phyloP scores from a whole-genome alignment of 2,113 vertebrate genomes.

The Corydoras sp. region DNA sequence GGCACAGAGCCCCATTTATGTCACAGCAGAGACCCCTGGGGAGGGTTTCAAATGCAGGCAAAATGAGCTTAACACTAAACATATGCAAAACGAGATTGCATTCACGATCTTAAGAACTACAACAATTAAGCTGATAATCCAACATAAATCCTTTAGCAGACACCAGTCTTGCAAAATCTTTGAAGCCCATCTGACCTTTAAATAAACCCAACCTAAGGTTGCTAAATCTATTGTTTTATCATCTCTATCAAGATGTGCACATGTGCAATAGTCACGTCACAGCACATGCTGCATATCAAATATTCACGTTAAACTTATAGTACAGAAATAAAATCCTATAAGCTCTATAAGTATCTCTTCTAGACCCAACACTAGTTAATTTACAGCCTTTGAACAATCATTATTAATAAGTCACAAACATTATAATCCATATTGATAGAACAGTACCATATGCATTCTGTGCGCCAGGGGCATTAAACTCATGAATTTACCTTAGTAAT shows the following conservation, averaged over 20 bases:
- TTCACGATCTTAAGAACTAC: conserved; percentile 11
- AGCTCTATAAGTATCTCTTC: too few relatives aligned
- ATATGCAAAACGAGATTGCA: conserved; percentile 38
- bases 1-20: conserved; percentile 33
- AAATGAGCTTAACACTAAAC: conserved; percentile 35
- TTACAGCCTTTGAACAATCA: too few relatives aligned
- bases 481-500: too few relatives aligned
- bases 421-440: too few relatives aligned
- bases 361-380: too few relatives aligned
- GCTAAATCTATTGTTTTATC: background rate
- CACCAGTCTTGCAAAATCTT: conserved; percentile 8
- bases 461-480: too few relatives aligned
- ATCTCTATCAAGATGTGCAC: background rate
- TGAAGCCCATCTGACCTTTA: conserved; percentile 4
- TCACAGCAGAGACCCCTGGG: conserved; percentile 35
- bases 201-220: background rate
- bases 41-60: conserved; percentile 20
- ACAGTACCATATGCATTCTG: too few relatives aligned
- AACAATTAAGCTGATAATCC: conserved; percentile 18
- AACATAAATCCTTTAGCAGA: conserved; percentile 7
- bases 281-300: background rate
- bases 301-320: too few relatives aligned
- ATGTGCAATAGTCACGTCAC: background rate
- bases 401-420: too few relatives aligned
- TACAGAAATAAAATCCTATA: too few relatives aligned